Conservation (phyloP, 2,113 vertebrate genomes). For the Orientallactaga bullata region DNA sequence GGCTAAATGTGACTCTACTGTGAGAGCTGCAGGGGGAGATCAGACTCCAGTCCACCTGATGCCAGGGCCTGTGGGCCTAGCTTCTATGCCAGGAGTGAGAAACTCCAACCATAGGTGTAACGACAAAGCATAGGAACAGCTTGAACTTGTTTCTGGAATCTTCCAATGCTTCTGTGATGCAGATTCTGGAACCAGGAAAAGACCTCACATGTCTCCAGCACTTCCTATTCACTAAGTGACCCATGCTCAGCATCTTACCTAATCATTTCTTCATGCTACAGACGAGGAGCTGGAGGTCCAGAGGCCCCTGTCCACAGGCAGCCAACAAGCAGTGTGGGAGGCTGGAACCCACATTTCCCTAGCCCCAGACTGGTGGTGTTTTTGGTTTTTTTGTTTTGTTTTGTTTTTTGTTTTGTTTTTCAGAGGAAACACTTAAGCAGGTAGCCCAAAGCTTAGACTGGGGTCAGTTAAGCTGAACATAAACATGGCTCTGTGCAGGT, state of each 20-base stretch:
- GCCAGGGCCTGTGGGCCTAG: neutral
- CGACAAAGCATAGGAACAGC: neutral
- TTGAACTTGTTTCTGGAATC: neutral
- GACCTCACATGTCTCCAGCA: neutral
- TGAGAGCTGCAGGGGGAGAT: neutral
- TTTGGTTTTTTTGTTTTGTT: no score
- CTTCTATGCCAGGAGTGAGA: neutral
- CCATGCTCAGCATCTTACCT: neutral
- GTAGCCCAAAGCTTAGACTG: neutral
- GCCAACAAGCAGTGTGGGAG: neutral
- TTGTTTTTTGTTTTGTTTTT: no score
- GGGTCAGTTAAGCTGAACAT: neutral
- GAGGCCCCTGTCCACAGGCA: neutral
- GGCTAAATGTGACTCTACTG: neutral
- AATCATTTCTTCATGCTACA: neutral
- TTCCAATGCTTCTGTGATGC: neutral
- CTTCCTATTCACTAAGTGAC: neutral
- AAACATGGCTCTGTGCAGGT: neutral
- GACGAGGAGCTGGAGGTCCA: neutral
- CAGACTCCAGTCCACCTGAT: neutral
- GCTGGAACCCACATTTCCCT: neutral
- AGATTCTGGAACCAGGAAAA: neutral
- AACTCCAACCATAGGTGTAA: neutral
- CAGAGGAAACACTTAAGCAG: no score
- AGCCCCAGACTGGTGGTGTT: neutral